Conservation (phyloP, 2,888 invertebrate species). For the Campaea margaritaria region DNA sequence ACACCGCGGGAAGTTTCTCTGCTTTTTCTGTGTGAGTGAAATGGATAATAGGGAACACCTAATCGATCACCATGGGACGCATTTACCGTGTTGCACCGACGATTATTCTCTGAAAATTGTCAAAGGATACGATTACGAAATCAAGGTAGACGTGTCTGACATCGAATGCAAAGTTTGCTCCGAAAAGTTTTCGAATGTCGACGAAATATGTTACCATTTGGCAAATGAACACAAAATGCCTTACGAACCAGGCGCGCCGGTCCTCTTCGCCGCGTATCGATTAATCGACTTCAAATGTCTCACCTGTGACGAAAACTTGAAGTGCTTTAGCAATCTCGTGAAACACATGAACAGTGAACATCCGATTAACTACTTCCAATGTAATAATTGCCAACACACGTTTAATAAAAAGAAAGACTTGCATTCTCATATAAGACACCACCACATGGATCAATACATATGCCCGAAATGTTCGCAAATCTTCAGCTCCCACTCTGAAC, state of each 20-base stretch:
- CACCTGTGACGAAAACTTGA: constrained; percentile 57
- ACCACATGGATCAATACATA: constrained; percentile 59
- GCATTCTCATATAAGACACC: constrained; percentile 56
- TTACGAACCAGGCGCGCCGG: constrained; percentile 55
- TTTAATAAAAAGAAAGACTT: constrained; percentile 68
- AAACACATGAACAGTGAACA: constrained; percentile 65
- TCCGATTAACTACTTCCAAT: constrained; percentile 36
- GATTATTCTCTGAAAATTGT: constrained; percentile 64
- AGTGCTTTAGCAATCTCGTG: constrained; percentile 59
- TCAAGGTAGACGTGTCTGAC: constrained; percentile 72
- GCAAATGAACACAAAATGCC: constrained; percentile 58
- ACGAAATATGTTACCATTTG: constrained; percentile 55
- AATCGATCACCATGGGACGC: constrained; percentile 62
- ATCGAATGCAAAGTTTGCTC: constrained; percentile 64
- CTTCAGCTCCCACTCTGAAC: constrained; percentile 53
- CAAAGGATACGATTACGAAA: constrained; percentile 63
- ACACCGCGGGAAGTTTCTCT: constrained; percentile 71
- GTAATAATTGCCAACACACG: constrained; percentile 40
- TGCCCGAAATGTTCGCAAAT: constrained; percentile 60
- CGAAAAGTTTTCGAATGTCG: constrained; percentile 35
- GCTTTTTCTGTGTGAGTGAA: constrained; percentile 72
- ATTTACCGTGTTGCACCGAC: constrained; percentile 58
- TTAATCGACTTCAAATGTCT: constrained; percentile 66
- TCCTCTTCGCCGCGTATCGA: constrained; percentile 59
- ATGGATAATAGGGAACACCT: constrained; percentile 52